phyloP scores from a whole-genome alignment of 2,888 invertebrate genomes.

The Tinea semifulvella region DNA sequence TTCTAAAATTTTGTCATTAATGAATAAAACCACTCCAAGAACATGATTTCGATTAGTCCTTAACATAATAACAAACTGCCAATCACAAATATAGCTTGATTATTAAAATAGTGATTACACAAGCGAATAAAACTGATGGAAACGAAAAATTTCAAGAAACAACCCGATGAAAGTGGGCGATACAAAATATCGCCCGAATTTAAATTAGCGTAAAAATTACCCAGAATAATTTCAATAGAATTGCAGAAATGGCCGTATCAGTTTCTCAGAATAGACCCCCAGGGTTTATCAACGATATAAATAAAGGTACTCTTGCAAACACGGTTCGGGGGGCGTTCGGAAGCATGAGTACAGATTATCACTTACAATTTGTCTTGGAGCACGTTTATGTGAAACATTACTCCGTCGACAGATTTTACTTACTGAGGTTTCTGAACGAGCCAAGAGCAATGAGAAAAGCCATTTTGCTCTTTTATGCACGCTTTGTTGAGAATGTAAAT shows the following conservation, averaged over 20 bases:
- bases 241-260: background rate
- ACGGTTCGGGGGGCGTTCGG: constrained; percentile 16
- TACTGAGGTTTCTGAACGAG: constrained; percentile 5
- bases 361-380: constrained; percentile 19
- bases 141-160: too few relatives aligned
- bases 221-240: constrained; percentile 3
- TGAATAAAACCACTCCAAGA: too few relatives aligned
- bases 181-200: too few relatives aligned
- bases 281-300: constrained; percentile 11
- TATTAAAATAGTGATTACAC: too few relatives aligned
- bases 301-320: constrained; percentile 13
- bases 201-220: too few relatives aligned
- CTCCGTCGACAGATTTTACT: constrained; percentile 9
- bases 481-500: background rate
- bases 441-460: background rate
- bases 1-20: too few relatives aligned
- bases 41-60: too few relatives aligned
- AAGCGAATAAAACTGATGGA: too few relatives aligned
- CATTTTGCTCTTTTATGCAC: background rate
- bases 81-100: too few relatives aligned
- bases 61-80: too few relatives aligned
- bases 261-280: constrained; percentile 13
- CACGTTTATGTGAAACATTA: constrained; percentile 15
- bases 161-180: too few relatives aligned
- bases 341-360: constrained; percentile 18